Evolutionary conservation across 2,888 invertebrate species (phyloP), one percentile per base, ranked within the genome.

Genomic region (Leptinotarsa rubiginosa): DNA sequence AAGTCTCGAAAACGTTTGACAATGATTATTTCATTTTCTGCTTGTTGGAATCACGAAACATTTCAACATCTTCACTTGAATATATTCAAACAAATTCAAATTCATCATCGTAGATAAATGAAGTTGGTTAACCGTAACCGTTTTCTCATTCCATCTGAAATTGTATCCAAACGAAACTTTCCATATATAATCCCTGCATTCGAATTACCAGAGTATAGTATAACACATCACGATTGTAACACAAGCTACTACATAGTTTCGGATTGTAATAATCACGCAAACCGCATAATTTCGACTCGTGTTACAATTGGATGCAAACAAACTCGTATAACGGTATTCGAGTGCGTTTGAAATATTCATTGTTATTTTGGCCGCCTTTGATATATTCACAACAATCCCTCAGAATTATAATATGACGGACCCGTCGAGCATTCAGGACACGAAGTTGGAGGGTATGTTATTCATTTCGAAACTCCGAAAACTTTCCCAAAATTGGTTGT

Each of bases 231-330:
- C n/a, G 12, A 41, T 7, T 62, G 62, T 62, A 62, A 31, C 62
- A 62, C 62, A 62, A 62, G 62, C 62, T 62, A 41, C 62, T 31
- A 41, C 25, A 62, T 62, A 62, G 62, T 62, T 62, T 41, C 10
- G 31, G 18, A 41, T 62, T 31, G n/a, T 41, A 31, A 15, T 62
- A 62, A 62, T 62, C 31, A 62, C 62, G 62, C 5, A 3, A 31
- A 62, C 62, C 62, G 62, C 62, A 62, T 62, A 62, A 62, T 62
- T 62, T n/a, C 62, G 31, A 62, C 62, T 62, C n/a, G 25, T 25
- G 62, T 62, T 31, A 41, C 62, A 62, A 62, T 41, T 62, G 62
- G 62, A 62, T 62, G 62, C 4, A 41, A 62, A 62, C 62, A 62
- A 62, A 31, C 62, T n/a, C 41, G 5, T 20, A 59, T 59, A 25